These are phyloP conservation scores for Phorcus lineatus DNA, from an alignment of 2,888 invertebrate species.

Conservation along the genomic window DNA sequence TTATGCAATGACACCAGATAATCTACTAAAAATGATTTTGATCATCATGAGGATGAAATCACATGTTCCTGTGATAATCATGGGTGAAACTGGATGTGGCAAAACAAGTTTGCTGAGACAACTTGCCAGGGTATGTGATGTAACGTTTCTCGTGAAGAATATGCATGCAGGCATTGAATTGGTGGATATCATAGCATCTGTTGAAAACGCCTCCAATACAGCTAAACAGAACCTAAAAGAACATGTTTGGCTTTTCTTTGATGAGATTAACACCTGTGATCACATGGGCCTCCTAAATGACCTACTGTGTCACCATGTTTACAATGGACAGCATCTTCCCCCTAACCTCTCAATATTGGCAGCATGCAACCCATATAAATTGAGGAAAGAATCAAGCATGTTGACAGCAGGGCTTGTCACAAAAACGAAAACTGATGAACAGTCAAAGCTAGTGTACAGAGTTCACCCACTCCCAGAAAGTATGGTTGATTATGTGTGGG, in stretches of 20 bases:
- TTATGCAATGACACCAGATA: conserved; percentile 32
- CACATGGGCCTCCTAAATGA: conserved; percentile 32
- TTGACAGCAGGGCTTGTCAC: conserved; percentile 26
- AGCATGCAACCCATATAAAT: conserved; percentile 32
- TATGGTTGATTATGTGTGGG: conserved; percentile 38
- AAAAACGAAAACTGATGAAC: conserved; percentile 28
- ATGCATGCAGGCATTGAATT: conserved; percentile 30
- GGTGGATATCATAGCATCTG: not conserved
- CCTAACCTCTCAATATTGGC: conserved; percentile 27
- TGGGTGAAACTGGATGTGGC: conserved; percentile 38
- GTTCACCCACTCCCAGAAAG: conserved; percentile 35
- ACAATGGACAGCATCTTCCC: conserved; percentile 17
- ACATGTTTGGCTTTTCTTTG: conserved; percentile 29
- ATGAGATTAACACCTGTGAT: conserved; percentile 35
- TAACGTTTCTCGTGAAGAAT: not conserved
- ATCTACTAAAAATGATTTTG: conserved; percentile 30
- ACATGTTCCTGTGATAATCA: conserved; percentile 30
- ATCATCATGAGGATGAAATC: conserved; percentile 19
- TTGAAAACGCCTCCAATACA: not conserved
- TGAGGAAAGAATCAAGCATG: not conserved
- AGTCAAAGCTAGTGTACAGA: conserved; percentile 30
- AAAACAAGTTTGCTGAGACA: conserved; percentile 31
- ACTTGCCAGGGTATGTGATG: conserved; percentile 19
- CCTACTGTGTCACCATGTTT: conserved; percentile 23
- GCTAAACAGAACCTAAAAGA: not conserved